Conservation (phyloP, 2,888 invertebrate species). For the Amorpha juglandis region DNA sequence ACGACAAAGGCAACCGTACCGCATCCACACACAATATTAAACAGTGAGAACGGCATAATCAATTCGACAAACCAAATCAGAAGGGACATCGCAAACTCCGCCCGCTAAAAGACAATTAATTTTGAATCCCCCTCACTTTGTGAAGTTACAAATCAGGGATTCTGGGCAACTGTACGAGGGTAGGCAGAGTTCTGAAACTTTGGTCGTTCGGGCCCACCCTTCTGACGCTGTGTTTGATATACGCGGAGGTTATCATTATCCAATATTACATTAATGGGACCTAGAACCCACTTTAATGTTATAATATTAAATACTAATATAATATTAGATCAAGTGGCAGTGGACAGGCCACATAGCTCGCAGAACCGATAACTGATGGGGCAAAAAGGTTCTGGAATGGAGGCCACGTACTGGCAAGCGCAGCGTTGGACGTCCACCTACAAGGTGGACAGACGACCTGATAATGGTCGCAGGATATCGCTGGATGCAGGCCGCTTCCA, state of each 20-base stretch:
- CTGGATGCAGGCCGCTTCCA: no score
- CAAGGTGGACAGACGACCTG: no score
- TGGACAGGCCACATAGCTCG: no score
- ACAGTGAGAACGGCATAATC: slow-evolving; percentile 4
- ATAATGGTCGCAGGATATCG: no score
- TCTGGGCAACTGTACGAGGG: slow-evolving; percentile 38
- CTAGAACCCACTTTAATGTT: no score
- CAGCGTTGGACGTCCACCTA: no score
- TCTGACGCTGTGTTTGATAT: slow-evolving; percentile 33
- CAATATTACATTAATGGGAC: background rate
- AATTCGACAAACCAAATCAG: slow-evolving; percentile 20
- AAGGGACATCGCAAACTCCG: slow-evolving; percentile 17
- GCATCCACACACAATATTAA: background rate
- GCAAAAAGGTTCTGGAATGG: no score
- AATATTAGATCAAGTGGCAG: no score
- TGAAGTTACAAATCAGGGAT: slow-evolving; percentile 63
- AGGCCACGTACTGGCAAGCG: no score
- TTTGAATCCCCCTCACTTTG: slow-evolving; percentile 51
- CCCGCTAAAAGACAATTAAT: slow-evolving; percentile 59
- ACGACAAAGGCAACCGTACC: background rate
- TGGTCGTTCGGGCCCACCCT: slow-evolving; percentile 33
- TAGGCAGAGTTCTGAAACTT: slow-evolving; percentile 43
- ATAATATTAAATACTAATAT: no score
- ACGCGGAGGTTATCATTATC: slow-evolving; percentile 28
- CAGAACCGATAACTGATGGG: no score